Evolutionary conservation across 2,888 invertebrate species (phyloP).

Genomic region (Drosophila neoperkinsi): DNA sequence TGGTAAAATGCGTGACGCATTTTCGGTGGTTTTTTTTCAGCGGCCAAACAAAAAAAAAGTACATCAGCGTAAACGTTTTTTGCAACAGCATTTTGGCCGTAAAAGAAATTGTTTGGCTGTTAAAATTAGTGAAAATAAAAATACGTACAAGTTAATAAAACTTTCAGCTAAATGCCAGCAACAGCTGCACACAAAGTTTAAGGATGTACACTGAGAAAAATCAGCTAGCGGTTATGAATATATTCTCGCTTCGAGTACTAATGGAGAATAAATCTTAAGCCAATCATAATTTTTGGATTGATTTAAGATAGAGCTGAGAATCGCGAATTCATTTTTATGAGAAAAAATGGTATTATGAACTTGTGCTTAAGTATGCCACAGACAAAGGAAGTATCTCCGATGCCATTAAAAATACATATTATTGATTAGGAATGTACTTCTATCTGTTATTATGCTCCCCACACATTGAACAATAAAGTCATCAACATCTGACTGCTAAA

Average conservation of each 20-base stretch:
- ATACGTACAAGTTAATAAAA: constrained; percentile 19
- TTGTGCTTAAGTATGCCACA: neutral
- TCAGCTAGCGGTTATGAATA: no score
- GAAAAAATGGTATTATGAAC: fast-evolving
- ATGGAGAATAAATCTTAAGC: neutral
- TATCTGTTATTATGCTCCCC: neutral
- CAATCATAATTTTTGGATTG: neutral
- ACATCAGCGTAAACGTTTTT: constrained; percentile 53
- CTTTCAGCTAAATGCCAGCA: constrained; percentile 49
- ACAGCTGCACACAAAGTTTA: constrained; percentile 33
- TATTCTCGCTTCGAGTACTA: neutral
- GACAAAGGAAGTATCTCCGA: neutral
- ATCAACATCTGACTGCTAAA: neutral
- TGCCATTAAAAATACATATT: neutral
- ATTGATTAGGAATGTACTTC: neutral
- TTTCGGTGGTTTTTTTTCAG: constrained; percentile 51
- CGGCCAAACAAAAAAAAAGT: constrained; percentile 45
- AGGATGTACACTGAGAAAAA: constrained; percentile 5
- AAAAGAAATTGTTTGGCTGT: constrained; percentile 2
- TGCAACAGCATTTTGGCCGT: constrained; percentile 41
- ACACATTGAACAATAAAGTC: neutral
- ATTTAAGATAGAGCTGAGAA: neutral
- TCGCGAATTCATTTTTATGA: neutral
- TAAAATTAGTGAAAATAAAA: constrained; percentile 16
- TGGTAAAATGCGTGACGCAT: constrained; percentile 72